A percentile compares a stretch with the other conserved stretches of the same genome.
Evolutionary conservation across 2,113 vertebrate species (phyloP).

Genomic region (Macrotis lagotis): DNA sequence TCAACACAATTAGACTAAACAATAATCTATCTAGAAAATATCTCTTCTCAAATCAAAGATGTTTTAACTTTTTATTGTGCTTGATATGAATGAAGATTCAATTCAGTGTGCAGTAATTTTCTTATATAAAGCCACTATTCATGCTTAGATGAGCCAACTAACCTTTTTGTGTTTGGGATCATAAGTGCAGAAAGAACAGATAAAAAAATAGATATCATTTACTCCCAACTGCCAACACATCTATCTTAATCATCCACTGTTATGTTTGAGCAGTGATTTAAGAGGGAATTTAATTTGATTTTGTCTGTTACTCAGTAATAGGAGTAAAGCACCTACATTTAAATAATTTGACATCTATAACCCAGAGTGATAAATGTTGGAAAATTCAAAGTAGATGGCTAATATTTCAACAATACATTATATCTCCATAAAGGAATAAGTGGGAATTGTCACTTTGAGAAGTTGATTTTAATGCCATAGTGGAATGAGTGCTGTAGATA

Average conservation of each 20-base stretch:
- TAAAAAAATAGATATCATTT: background rate
- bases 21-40: background rate
- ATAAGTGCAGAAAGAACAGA: background rate
- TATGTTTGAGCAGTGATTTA: background rate
- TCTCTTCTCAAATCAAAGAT: background rate
- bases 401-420: slow-evolving; percentile 15
- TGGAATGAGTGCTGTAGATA: background rate
- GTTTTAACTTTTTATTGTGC: background rate
- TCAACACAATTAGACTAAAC: background rate
- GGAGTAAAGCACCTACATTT: slow-evolving; percentile 33
- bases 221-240: slow-evolving; percentile 35
- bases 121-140: slow-evolving; percentile 10
- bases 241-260: slow-evolving; percentile 38
- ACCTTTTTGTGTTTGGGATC: slow-evolving; percentile 1
- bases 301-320: slow-evolving; percentile 34
- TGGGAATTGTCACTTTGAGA: background rate
- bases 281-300: slow-evolving; percentile 48
- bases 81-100: background rate
- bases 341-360: slow-evolving; percentile 15
- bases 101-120: background rate
- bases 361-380: slow-evolving; percentile 24
- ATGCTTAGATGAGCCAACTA: slow-evolving; percentile 11
- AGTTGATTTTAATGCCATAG: background rate
- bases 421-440: background rate
- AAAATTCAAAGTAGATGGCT: slow-evolving; percentile 42